Evolutionary conservation across 2,888 invertebrate genomes (phyloP).

Genomic region (Apotomis turbidana): DNA sequence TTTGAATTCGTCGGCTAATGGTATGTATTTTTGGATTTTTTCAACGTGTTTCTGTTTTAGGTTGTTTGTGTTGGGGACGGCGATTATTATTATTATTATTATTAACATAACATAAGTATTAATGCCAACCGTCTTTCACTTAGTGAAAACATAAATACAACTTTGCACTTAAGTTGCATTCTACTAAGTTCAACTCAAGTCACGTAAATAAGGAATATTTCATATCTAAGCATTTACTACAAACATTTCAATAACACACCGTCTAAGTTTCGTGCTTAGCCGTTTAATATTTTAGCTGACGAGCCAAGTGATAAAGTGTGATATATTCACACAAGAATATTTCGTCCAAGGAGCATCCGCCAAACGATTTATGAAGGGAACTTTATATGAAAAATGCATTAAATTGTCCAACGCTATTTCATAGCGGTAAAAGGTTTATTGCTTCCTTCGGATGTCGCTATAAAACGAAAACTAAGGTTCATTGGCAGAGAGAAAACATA

Average conservation of each 20-base stretch:
- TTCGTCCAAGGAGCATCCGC: constrained; percentile 31
- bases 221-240: not conserved
- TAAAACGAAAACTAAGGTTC: constrained; percentile 9
- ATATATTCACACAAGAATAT: constrained; percentile 33
- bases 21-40: too few relatives aligned
- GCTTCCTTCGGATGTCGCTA: constrained; percentile 23
- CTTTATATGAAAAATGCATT: constrained; percentile 42
- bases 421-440: constrained; percentile 25
- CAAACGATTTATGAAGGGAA: constrained; percentile 41
- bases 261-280: constrained; percentile 3
- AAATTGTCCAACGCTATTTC: constrained; percentile 38
- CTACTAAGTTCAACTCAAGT: not conserved
- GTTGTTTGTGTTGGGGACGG: too few relatives aligned
- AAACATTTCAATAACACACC: not conserved
- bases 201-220: not conserved
- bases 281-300: constrained; percentile 6
- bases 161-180: not conserved
- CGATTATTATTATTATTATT: too few relatives aligned
- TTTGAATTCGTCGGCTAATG: too few relatives aligned
- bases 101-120: too few relatives aligned
- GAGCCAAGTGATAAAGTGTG: constrained; percentile 27
- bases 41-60: too few relatives aligned
- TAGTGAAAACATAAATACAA: not conserved
- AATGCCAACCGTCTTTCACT: too few relatives aligned
- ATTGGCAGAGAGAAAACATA: not conserved